Evolutionary conservation across 2,888 invertebrate species (phyloP).

Genomic region (Atethmia centrago): DNA sequence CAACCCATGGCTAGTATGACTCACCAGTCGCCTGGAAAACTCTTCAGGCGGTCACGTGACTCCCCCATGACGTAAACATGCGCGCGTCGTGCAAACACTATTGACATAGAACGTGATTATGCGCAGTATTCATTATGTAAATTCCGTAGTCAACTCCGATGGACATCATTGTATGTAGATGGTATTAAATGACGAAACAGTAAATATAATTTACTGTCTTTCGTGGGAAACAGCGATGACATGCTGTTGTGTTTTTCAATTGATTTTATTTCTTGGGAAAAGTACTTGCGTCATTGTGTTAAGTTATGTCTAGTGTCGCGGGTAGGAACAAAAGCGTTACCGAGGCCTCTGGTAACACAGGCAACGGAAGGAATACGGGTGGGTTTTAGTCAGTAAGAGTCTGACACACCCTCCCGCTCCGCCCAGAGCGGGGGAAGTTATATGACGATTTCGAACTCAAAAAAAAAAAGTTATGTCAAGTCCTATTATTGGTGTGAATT

Average conservation of each 20-base stretch:
- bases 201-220: slow-evolving; percentile 16
- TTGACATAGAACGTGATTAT: slow-evolving; percentile 70
- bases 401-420: no score
- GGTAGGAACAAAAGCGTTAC: no score
- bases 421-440: no score
- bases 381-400: no score
- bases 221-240: slow-evolving; percentile 20
- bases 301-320: no score
- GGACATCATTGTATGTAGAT: slow-evolving; percentile 57
- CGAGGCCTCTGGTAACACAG: no score
- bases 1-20: slow-evolving; percentile 69
- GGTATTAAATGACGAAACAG: slow-evolving; percentile 29
- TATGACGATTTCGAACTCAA: no score
- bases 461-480: no score
- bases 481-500: background rate
- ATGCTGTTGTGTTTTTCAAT: slow-evolving; percentile 6
- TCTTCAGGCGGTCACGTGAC: slow-evolving; percentile 81
- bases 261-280: slow-evolving; percentile 10
- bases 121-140: slow-evolving; percentile 61
- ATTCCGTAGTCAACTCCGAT: slow-evolving; percentile 28
- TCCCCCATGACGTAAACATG: slow-evolving; percentile 73
- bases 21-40: slow-evolving; percentile 83
- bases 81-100: slow-evolving; percentile 67
- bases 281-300: slow-evolving; percentile 6
- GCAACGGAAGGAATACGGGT: no score